Conservation (phyloP, 2,113 vertebrate genomes). For the Murina feae region DNA sequence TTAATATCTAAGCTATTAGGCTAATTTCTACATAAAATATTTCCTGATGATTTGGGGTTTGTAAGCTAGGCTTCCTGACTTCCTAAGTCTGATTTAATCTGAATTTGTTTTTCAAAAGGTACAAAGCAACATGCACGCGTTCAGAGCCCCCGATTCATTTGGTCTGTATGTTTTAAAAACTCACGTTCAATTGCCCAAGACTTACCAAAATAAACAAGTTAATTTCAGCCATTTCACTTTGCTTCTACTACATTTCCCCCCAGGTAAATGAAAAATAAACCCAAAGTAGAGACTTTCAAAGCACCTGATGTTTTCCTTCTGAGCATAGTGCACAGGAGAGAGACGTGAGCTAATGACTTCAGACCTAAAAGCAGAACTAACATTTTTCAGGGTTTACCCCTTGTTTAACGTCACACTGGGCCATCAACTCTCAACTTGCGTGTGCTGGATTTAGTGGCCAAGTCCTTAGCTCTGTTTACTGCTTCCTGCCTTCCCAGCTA, state of each 20-base stretch:
- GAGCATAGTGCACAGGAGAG: background rate
- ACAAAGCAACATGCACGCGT: background rate
- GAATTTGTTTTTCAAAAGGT: background rate
- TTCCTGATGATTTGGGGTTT: background rate
- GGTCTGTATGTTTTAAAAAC: background rate
- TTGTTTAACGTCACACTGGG: background rate
- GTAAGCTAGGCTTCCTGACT: background rate
- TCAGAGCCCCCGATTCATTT: background rate
- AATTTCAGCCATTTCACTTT: conserved; percentile 5
- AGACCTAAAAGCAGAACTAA: background rate
- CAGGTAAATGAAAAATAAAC: conserved; percentile 3
- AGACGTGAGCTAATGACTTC: background rate
- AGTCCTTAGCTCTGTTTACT: background rate
- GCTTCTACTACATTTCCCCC: background rate
- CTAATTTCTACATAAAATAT: background rate
- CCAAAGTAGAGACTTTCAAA: background rate
- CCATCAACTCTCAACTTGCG: background rate
- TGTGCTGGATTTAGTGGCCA: background rate
- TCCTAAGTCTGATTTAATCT: background rate
- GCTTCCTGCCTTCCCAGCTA: background rate
- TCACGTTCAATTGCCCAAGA: background rate
- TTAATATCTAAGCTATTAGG: background rate
- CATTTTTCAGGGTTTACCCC: background rate
- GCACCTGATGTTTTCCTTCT: background rate
- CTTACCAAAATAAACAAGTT: background rate